Base-by-base conservation (phyloP, 2,113 vertebrate species). In the Pelodiscus sinensis region DNA sequence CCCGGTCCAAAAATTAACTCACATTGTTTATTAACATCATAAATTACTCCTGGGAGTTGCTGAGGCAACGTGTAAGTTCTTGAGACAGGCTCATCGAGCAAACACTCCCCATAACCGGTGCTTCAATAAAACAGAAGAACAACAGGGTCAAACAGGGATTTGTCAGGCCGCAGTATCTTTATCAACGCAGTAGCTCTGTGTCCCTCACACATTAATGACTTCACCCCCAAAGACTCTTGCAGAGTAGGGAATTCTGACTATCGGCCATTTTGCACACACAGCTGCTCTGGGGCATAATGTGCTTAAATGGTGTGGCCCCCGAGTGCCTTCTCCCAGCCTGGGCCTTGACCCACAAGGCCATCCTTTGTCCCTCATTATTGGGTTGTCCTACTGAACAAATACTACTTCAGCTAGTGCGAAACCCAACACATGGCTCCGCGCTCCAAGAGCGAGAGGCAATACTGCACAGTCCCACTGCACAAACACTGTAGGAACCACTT, bases 1-100 rank as follows among this genome's bases (percentile, higher is more conserved):
- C 99, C 99, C 1, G 98, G 98, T 96, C 99, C 99, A 97, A 99
- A 99, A 98, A 99, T 99, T 98, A 99, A 97, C 98, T 99, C 99
- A 97, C 99, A 99, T 97, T 99, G 99, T 97, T 99, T 99, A 97
- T 99, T 99, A 97, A 99, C 99, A 6, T 98, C 98, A 98, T 99
- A 99, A 94, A 99, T 98, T 90, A 98, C 97, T 90, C 99, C 99
- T 0, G 99, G 99, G 94, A 99, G 98, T 96, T 99, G 99, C 94
- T 98, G 98, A 95, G 99, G 98, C 96, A 99, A 97, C 22, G 96
- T 88, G 96, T 99, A 99, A 22, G 98, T 98, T 98, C 99, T 98
- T 96, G 99, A 98, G 97, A 98, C 93, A 51, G 99, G 99, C 95
- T 99, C 99, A 80, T 99, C 99, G 25, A 99, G 98, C 97, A 99